Evolutionary conservation across 2,113 vertebrate species (phyloP).

Genomic region (Sporophila hypoxantha): DNA sequence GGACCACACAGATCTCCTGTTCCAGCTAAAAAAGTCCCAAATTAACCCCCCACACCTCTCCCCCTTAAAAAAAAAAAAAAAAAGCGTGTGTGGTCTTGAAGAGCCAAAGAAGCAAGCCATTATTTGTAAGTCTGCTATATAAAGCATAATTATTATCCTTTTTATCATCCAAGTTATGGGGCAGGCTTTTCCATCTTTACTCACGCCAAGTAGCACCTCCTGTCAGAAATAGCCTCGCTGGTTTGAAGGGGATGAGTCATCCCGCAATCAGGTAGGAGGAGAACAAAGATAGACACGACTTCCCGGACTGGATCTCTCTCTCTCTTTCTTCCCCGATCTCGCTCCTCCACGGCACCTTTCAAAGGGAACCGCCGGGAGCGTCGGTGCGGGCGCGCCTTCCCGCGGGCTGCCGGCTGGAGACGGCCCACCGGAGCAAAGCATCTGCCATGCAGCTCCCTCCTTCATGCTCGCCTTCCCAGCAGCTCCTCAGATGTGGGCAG

Average conservation of each 20-base stretch:
- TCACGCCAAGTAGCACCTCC: constrained; percentile 55
- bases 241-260: constrained; percentile 55
- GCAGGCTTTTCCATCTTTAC: constrained; percentile 52
- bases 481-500: constrained; percentile 61
- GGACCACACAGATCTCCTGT: constrained; percentile 75
- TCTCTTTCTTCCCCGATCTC: background rate
- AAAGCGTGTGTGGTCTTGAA: constrained; percentile 70
- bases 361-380: constrained; percentile 24
- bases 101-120: constrained; percentile 58
- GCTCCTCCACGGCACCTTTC: constrained; percentile 19
- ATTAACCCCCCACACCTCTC: constrained; percentile 50
- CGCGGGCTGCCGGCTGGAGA: constrained; percentile 18
- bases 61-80: constrained; percentile 34
- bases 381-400: constrained; percentile 8
- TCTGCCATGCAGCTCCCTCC: constrained; percentile 30
- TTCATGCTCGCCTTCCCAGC: background rate
- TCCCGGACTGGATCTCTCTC: constrained; percentile 46
- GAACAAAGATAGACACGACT: constrained; percentile 56
- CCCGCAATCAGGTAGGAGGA: constrained; percentile 53
- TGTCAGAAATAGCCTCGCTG: constrained; percentile 50
- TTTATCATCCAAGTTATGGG: constrained; percentile 57
- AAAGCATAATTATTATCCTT: constrained; percentile 71
- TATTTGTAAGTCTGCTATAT: constrained; percentile 67
- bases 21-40: constrained; percentile 65
- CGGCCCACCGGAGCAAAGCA: constrained; percentile 21